phyloP scores from a whole-genome alignment of 2,888 invertebrate genomes.

The Lasioglossum zephyrum region DNA sequence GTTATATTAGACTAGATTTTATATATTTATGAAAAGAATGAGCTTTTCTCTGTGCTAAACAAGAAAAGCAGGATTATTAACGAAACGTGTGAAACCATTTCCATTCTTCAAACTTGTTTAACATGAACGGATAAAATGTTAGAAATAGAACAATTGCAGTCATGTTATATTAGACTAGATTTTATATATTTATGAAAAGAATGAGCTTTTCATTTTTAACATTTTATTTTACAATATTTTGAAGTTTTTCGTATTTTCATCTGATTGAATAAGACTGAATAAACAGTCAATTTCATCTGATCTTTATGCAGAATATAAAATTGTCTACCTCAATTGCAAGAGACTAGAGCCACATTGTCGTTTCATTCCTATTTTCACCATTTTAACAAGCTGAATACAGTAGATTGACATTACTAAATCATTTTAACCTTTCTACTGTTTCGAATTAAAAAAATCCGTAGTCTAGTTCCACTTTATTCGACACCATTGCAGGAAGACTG shows the following conservation, averaged over 20 bases:
- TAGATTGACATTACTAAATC: neutral
- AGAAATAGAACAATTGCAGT: too few species aligned
- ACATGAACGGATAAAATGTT: neutral
- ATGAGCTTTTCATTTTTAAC: too few species aligned
- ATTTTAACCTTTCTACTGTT: neutral
- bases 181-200: too few species aligned
- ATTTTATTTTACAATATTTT: too few species aligned
- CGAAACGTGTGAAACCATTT: too few species aligned
- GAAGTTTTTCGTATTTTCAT: too few species aligned
- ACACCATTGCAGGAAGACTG: neutral
- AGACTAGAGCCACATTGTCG: neutral
- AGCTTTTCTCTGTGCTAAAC: neutral
- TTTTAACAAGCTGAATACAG: neutral
- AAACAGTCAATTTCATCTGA: too few species aligned
- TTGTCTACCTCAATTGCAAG: neutral
- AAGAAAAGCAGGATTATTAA: neutral
- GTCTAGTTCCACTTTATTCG: neutral
- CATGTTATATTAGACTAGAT: too few species aligned
- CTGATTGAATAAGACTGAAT: too few species aligned
- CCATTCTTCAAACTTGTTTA: neutral
- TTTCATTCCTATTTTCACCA: neutral
- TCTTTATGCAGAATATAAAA: neutral
- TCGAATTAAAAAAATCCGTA: neutral
- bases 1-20: too few species aligned
- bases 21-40: too few species aligned